Base-by-base conservation (phyloP, 1,140 invertebrate species). In the Pectinophora gossypiella region DNA sequence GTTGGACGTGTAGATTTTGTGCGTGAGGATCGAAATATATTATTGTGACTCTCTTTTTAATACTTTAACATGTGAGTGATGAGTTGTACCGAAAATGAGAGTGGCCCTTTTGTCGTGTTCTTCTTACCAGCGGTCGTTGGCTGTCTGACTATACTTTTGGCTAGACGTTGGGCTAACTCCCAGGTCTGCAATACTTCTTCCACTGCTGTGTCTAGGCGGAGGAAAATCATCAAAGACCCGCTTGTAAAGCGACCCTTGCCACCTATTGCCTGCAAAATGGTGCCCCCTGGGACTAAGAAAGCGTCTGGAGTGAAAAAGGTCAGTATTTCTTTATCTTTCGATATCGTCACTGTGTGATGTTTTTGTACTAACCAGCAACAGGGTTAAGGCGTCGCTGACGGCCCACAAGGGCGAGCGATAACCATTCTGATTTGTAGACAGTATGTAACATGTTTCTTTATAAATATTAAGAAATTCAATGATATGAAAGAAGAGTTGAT, bases 71-170 rank as follows among this genome's bases (percentile, higher is more conserved):
- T 88, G 85, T 87, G 71, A 87, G 86, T 87, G 83, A 88, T 88
- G 87, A 88, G 85, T 87, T 87, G 85, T 86, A 84, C 76, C 69
- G 84, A 88, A 84, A 86, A 86, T 85, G 86, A 88, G 74, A 85
- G 84, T 82, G 79, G 85, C 61, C 77, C 85, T 76, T 85, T 88
- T 83, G 84, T 88, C 76, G 80, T 87, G 72, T 86, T 87, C 78
- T 85, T 87, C 73, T 64, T 88, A 76, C 84, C 87, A 64, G 85
- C 85, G 58, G 73, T 85, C 61, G 76, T 86, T 64, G 87, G 84
- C 66, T 85, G 82, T 62, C 62, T 88, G 76, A 87, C 84, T 50
- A 79, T 88, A 68, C 69, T 88, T 49, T 59, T 88, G 61, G 84
- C 83, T 49, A 75, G 83, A 56, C 87, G 87, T 47, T 87, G 87